Evolutionary conservation across 2,797 vertebrate genomes (phyloP).

Genomic region (Spondyliosoma cantharus): DNA sequence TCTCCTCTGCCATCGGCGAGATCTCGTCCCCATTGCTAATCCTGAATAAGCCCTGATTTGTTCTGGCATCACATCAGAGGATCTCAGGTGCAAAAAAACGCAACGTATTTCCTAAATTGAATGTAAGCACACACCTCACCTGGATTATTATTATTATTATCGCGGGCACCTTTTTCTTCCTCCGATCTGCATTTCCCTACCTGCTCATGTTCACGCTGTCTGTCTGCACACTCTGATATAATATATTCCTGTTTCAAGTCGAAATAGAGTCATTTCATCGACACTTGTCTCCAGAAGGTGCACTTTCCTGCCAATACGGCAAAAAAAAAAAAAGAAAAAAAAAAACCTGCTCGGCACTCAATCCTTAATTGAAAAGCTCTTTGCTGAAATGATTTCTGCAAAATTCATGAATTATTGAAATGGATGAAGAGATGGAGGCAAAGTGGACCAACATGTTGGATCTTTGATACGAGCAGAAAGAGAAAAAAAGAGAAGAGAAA

Average conservation of each 20-base stretch:
- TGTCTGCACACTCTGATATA: slow-evolving; percentile 25
- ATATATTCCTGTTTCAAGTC: slow-evolving; percentile 49
- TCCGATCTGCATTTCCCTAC: background rate
- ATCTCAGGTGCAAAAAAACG: too few species aligned
- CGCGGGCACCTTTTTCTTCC: background rate
- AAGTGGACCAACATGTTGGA: slow-evolving; percentile 66
- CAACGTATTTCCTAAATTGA: too few species aligned
- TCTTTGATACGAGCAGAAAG: slow-evolving; percentile 56
- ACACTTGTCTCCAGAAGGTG: slow-evolving; percentile 55
- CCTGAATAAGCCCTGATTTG: too few species aligned
- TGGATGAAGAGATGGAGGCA: slow-evolving; percentile 65
- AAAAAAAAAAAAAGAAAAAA: slow-evolving; percentile 21
- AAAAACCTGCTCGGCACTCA: slow-evolving; percentile 43
- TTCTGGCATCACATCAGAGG: too few species aligned
- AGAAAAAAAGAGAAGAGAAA: background rate
- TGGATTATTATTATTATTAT: background rate
- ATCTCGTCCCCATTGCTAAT: too few species aligned
- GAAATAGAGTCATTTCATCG: slow-evolving; percentile 57
- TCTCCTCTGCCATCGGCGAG: too few species aligned
- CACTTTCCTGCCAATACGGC: slow-evolving; percentile 54
- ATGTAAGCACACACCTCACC: background rate
- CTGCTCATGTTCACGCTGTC: slow-evolving; percentile 23
- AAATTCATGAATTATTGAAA: slow-evolving; percentile 81
- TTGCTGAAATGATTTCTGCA: slow-evolving; percentile 73
- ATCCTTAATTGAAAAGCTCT: slow-evolving; percentile 79